Percentiles rank a stretch among this genome's conserved stretches.
phyloP scores from a whole-genome alignment of 1,140 invertebrate genomes.

The Linepithema humile region DNA sequence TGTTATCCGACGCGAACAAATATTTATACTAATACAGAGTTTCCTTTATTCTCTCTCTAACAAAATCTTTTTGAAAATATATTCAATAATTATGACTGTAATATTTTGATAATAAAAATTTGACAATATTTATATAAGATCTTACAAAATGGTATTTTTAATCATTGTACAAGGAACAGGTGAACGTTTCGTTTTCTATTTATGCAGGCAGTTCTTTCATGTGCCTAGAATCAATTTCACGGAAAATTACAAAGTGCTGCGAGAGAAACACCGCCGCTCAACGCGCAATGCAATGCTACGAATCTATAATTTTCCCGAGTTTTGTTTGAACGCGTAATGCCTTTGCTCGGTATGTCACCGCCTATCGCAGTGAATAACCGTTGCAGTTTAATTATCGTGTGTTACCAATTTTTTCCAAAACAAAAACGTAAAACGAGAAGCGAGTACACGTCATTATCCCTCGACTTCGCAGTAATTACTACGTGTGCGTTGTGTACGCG shows the following conservation, averaged over 20 bases:
- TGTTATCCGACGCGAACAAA: no score
- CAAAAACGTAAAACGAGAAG: background rate
- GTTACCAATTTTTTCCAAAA: constrained; percentile 15
- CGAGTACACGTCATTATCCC: background rate
- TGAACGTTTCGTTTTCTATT: background rate
- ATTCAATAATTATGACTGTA: no score
- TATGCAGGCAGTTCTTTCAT: constrained; percentile 2
- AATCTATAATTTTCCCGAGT: background rate
- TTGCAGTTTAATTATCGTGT: background rate
- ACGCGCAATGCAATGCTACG: background rate
- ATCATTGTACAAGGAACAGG: background rate
- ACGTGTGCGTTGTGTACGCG: background rate
- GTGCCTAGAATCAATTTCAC: constrained; percentile 14
- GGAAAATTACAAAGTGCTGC: background rate
- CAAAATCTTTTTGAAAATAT: no score
- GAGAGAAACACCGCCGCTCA: background rate
- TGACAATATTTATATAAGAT: no score
- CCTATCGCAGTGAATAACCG: background rate
- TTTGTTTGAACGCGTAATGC: constrained; percentile 20
- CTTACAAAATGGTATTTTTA: background rate
- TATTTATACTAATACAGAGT: no score
- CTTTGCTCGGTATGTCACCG: background rate
- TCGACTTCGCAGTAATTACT: background rate
- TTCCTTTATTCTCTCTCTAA: no score
- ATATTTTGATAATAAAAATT: no score